Base-by-base conservation (phyloP, 2,113 vertebrate genomes). In the Gnathonemus longibarbis region DNA sequence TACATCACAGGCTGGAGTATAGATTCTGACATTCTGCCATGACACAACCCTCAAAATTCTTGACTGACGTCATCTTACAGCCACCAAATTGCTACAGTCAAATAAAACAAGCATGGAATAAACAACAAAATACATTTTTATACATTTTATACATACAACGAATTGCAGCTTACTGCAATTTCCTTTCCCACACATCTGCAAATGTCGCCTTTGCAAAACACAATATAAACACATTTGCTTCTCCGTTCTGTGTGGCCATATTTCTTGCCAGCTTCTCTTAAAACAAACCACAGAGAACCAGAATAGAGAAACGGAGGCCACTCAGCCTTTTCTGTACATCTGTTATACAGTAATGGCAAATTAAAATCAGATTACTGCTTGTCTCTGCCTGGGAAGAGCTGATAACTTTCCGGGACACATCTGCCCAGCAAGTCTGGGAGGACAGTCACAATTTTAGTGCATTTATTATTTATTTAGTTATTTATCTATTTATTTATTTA, bases 361-460 rank as follows among this genome's bases (percentile, higher is more conserved):
- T 88, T 48, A 84, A 83, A 90, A 84, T 50, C 90, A 90, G 87
- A 84, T 84, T 90, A 42, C 66, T 88, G n/a, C 19, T 56, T 56
- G 49, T 53, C n/a, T 27, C 66, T 49, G 48, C 10, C 62, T 46
- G 49, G 8, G 89, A n/a, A 21, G 7, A n/a, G 17, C 56, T 24
- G 17, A 58, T 3, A 15, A 24, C 24, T 42, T 48, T 74, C 52
- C 48, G 19, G 50, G 10, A 83, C n/a, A 56, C 8, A 42, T 87
- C 53, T 62, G 10, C 39, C 3, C 42, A n/a, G 45, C 21, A 49
- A 48, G 35, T 21, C 89, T 48, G 42, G 66, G 62, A 52, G 31
- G 49, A 13, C 27, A 52, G 17, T 31, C 21, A n/a, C 39, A 24
- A 46, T 48, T 24, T 84, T 8, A 46, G 83, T n/a, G 45, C 39